Base-by-base conservation (phyloP, 1,140 invertebrate species). In the Zaprionus lachaisei region DNA sequence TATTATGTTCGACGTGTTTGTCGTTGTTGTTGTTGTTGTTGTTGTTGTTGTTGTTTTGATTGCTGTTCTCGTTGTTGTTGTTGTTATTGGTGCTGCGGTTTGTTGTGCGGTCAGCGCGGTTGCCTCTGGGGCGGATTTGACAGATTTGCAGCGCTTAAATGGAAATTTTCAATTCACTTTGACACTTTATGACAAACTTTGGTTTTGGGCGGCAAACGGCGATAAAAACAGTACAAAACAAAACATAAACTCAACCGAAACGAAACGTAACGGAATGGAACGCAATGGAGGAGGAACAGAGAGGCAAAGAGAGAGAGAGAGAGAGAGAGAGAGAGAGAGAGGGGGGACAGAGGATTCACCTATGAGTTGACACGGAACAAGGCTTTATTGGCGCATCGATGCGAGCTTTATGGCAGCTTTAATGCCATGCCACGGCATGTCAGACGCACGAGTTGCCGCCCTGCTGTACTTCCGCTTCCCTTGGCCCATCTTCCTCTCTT, bases 111-210 rank as follows among this genome's bases (percentile, higher is more conserved):
- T 85, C 63, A 49, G 12, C 47, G 83, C 37, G 78, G 72, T 72
- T 34, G 55, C 56, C 49, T 74, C 72, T 78, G 44, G 60, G 49
- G 14, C 20, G 66, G 63, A 85, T 72, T 84, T 65, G 63, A 72
- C 63, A 77, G 85, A 89, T 85, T 89, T 90, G 72, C 68, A 85
- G 60, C 81, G 85, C 85, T 81, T 85, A 90, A 89, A 71, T 89
- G 81, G 72, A 90, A 90, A 89, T 90, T 84, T 89, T 81, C 79
- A 85, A 90, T 89, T 89, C 85, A 74, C 81, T 89, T 90, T 89
- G 84, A 90, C 84, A 89, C 79, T 89, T 89, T 89, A 79, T 89
- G 84, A 81, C 84, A 89, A 89, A 90, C 81, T 89, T 89, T 90
- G 84, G 84, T 85, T 90, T 81, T 34, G 24, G 20, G 20, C 20